Evolutionary conservation across 2,888 invertebrate species (phyloP).

Genomic region (Gasteruption jaculator): DNA sequence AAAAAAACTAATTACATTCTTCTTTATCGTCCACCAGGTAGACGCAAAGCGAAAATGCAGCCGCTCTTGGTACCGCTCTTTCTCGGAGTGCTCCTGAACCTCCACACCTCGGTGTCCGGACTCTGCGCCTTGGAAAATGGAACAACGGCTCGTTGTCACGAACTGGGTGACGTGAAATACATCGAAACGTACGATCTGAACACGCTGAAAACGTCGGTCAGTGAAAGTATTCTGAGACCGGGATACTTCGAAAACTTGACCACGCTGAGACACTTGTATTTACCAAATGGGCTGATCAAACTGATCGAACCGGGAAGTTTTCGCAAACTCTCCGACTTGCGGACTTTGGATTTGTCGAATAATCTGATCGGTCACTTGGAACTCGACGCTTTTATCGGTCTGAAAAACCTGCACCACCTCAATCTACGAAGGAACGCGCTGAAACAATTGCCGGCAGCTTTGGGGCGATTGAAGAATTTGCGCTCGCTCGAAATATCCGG

Average conservation of each 20-base stretch:
- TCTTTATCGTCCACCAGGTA: no score
- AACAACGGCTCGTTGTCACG: conserved; percentile 33
- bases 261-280: conserved; percentile 61
- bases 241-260: conserved; percentile 56
- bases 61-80: conserved; percentile 25
- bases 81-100: conserved; percentile 28
- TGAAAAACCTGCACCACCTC: conserved; percentile 59
- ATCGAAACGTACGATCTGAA: conserved; percentile 36
- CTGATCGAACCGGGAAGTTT: conserved; percentile 58
- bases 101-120: conserved; percentile 26
- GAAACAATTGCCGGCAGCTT: conserved; percentile 58
- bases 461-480: conserved; percentile 56
- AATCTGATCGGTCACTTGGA: conserved; percentile 59
- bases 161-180: conserved; percentile 37
- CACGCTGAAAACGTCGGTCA: conserved; percentile 26
- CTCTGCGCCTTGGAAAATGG: conserved; percentile 33
- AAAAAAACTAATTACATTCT: not conserved
- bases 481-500: conserved; percentile 63
- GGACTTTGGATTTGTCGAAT: conserved; percentile 60
- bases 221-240: conserved; percentile 23
- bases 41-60: conserved; percentile 37
- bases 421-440: conserved; percentile 63
- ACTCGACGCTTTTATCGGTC: conserved; percentile 52
- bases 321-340: conserved; percentile 57
- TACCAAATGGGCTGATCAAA: conserved; percentile 61